phyloP scores from a whole-genome alignment of 1,140 invertebrate species.

The Araneus ventricosus region DNA sequence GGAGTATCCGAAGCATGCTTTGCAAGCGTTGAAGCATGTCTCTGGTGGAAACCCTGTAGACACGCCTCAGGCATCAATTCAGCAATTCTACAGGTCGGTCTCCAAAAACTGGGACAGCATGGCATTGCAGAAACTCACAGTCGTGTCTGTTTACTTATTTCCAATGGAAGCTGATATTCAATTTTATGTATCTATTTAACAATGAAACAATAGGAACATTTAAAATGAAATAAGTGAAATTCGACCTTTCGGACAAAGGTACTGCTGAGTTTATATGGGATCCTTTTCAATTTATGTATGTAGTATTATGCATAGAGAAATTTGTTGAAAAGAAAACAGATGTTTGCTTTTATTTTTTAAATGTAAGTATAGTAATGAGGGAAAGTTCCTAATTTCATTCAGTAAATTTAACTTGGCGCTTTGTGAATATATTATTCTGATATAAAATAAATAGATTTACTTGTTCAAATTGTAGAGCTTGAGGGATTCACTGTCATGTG shows the following conservation, averaged over 20 bases:
- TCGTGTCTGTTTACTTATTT: constrained; percentile 20
- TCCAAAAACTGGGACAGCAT: background rate
- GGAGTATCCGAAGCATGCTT: background rate
- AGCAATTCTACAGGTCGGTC: background rate
- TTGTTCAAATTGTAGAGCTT: too few relatives aligned
- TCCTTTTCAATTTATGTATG: background rate
- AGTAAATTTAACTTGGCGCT: too few relatives aligned
- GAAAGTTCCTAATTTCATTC: too few relatives aligned
- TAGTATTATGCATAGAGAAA: too few relatives aligned
- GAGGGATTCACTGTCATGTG: too few relatives aligned
- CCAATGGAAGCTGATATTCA: background rate
- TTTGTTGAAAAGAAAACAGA: too few relatives aligned
- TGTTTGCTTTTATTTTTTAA: too few relatives aligned
- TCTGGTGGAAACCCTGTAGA: constrained; percentile 14
- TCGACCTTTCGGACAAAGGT: background rate
- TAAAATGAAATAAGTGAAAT: background rate
- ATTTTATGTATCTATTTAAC: background rate
- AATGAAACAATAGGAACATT: constrained; percentile 12
- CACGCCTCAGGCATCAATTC: constrained; percentile 11
- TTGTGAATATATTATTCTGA: too few relatives aligned
- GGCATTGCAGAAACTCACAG: constrained; percentile 6
- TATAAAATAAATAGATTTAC: too few relatives aligned
- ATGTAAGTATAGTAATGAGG: too few relatives aligned
- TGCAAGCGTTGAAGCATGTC: constrained; percentile 13
- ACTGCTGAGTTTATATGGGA: background rate